A percentile compares a stretch with the other conserved stretches of the same genome.
Evolutionary conservation across 2,797 vertebrate genomes (phyloP).

Genomic region (Macrochelys suwanniensis): DNA sequence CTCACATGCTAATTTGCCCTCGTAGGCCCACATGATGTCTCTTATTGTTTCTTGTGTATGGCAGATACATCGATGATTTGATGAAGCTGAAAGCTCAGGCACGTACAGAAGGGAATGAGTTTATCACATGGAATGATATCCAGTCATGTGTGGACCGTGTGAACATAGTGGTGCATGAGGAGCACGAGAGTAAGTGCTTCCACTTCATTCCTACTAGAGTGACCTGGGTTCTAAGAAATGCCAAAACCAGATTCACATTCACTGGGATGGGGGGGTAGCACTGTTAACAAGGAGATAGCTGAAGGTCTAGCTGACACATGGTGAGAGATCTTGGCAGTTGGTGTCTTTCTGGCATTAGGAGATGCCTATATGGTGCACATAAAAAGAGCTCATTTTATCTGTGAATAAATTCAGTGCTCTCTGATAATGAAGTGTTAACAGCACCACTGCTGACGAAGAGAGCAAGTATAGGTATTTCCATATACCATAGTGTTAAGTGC

Average conservation of each 20-base stretch:
- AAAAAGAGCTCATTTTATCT: background rate
- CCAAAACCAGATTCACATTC: background rate
- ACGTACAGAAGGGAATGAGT: constrained; percentile 85
- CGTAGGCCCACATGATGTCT: background rate
- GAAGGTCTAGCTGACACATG: background rate
- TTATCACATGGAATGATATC: constrained; percentile 97
- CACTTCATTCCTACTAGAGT: background rate
- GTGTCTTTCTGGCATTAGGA: background rate
- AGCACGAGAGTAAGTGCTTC: constrained; percentile 91
- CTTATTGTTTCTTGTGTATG: background rate
- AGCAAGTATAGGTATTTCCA: background rate
- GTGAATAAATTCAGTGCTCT: background rate
- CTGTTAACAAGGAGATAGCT: background rate
- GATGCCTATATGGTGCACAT: background rate
- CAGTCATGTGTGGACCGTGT: constrained; percentile 94
- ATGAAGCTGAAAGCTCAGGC: constrained; percentile 90
- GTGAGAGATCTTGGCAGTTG: background rate
- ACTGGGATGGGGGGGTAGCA: background rate
- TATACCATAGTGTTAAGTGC: background rate
- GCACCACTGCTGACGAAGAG: background rate
- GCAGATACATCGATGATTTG: constrained; percentile 95
- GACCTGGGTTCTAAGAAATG: background rate
- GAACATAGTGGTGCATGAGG: constrained; percentile 91
- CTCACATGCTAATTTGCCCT: background rate
- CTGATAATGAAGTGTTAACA: background rate